phyloP scores from a whole-genome alignment of 2,888 invertebrate species.

The Euzetes globulus region DNA sequence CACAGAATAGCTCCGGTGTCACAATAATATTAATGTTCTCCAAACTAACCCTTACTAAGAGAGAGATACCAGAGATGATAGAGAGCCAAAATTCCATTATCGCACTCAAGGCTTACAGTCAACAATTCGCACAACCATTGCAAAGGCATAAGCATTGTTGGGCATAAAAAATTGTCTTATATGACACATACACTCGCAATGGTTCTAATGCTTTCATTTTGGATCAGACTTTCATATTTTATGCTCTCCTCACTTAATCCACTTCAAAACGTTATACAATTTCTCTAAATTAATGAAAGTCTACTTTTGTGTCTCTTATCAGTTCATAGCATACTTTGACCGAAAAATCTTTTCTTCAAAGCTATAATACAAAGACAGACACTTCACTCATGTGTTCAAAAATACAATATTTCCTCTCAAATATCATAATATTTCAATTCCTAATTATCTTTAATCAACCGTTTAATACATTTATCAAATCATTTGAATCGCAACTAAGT shows the following conservation, averaged over 20 bases:
- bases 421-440: background rate
- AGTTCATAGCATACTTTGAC: constrained; percentile 25
- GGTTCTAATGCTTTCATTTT: background rate
- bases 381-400: background rate
- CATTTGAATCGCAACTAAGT: too few relatives aligned
- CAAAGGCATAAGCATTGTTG: background rate
- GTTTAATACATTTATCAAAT: too few relatives aligned
- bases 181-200: constrained; percentile 1
- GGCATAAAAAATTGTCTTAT: constrained; percentile 22
- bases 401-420: background rate
- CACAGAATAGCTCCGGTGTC: constrained; percentile 10
- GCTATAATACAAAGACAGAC: constrained; percentile 11
- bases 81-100: constrained; percentile 26
- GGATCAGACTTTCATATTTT: constrained; percentile 25
- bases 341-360: constrained; percentile 20
- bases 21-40: constrained; percentile 17
- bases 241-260: constrained; percentile 15
- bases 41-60: constrained; percentile 15
- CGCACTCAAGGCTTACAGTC: background rate
- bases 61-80: constrained; percentile 8
- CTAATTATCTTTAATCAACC: background rate
- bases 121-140: background rate
- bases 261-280: constrained; percentile 14
- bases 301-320: constrained; percentile 29
- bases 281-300: constrained; percentile 25